These are phyloP conservation scores for Drosophila mauritiana DNA, from an alignment of 1,140 invertebrate species.

Conservation along the genomic window DNA sequence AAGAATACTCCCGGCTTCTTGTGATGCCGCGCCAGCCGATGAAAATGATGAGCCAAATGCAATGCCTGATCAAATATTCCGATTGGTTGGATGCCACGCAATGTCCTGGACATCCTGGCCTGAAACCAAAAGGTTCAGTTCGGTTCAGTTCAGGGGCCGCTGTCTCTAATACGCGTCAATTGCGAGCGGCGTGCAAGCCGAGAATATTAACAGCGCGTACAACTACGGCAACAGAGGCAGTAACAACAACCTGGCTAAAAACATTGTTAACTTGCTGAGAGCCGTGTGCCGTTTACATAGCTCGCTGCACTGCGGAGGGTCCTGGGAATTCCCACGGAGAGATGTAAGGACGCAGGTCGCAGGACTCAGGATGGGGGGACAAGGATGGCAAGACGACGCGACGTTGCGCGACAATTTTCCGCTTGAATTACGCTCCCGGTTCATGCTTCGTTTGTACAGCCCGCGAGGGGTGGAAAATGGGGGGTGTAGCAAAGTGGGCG, in stretches of 20 bases:
- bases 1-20: constrained; percentile 16
- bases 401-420: constrained; percentile 82
- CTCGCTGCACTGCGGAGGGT: constrained; percentile 39
- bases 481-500: no score
- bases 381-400: constrained; percentile 72
- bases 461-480: constrained; percentile 7
- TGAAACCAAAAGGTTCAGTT: not conserved
- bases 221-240: constrained; percentile 31
- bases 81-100: constrained; percentile 51
- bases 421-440: constrained; percentile 82
- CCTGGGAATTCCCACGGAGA: constrained; percentile 23
- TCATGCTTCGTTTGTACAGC: constrained; percentile 79
- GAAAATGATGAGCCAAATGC: constrained; percentile 64
- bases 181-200: constrained; percentile 50
- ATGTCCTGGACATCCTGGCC: constrained; percentile 1
- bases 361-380: constrained; percentile 39
- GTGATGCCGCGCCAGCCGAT: constrained; percentile 9
- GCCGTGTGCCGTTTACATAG: constrained; percentile 71
- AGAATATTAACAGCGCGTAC: constrained; percentile 76
- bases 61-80: constrained; percentile 79
- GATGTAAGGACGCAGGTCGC: constrained; percentile 20
- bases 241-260: constrained; percentile 42
- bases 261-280: constrained; percentile 65
- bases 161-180: constrained; percentile 64
- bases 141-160: not conserved